These are phyloP conservation scores for Poecilia gillii DNA, from an alignment of 2,797 vertebrate genomes.

Conservation along the genomic window DNA sequence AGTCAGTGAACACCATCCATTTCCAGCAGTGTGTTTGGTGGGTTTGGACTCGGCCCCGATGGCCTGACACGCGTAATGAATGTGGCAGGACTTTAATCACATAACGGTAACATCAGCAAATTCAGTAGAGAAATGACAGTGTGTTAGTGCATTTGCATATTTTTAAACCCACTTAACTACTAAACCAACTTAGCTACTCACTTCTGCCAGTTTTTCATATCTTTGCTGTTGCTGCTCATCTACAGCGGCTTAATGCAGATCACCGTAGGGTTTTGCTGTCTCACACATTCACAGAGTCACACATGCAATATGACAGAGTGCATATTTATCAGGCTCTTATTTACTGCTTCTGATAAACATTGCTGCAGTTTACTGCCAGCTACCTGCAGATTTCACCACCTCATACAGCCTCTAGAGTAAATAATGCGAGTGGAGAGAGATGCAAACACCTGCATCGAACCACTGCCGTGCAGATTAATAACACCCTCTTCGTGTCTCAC, in stretches of 20 bases:
- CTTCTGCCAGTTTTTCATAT: conserved; percentile 15
- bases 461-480: conserved; percentile 59
- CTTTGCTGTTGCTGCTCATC: conserved; percentile 25
- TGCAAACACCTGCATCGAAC: conserved; percentile 56
- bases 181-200: conserved; percentile 13
- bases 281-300: conserved; percentile 32
- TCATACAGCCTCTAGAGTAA: conserved; percentile 51
- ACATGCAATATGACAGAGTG: conserved; percentile 39
- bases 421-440: conserved; percentile 54
- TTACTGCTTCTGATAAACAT: conserved; percentile 66
- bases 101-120: conserved; percentile 17
- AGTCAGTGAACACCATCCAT: conserved; percentile 40
- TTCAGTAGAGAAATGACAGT: conserved; percentile 25
- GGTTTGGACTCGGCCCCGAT: conserved; percentile 33
- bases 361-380: conserved; percentile 40
- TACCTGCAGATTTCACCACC: conserved; percentile 58
- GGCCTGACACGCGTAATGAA: not conserved
- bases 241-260: conserved; percentile 28
- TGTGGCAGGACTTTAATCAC: conserved; percentile 35
- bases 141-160: not conserved
- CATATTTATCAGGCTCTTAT: conserved; percentile 67
- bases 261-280: conserved; percentile 39
- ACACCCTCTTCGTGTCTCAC: conserved; percentile 25
- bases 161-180: conserved; percentile 20
- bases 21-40: conserved; percentile 36